Conservation (phyloP, 2,113 vertebrate species). For the Porphyrio hochstetteri region DNA sequence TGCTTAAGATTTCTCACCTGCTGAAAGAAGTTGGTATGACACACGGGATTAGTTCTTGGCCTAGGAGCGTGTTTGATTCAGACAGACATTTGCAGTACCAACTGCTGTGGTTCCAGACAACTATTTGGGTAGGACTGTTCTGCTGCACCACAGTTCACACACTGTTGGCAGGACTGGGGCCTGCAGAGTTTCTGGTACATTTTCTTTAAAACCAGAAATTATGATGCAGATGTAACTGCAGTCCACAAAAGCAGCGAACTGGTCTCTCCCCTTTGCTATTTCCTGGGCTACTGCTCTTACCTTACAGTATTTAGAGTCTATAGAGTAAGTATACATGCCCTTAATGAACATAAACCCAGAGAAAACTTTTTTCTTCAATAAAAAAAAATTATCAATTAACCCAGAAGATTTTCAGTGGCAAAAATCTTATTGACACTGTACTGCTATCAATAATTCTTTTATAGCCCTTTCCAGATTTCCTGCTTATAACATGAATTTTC, state of each 20-base stretch:
- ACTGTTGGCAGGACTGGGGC: background rate
- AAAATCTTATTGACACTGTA: background rate
- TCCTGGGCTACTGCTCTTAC: background rate
- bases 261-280: background rate
- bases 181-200: background rate
- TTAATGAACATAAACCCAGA: background rate
- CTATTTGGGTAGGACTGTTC: background rate
- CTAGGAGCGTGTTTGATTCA: background rate
- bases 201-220: background rate
- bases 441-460: background rate
- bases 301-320: background rate
- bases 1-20: background rate
- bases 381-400: background rate
- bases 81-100: background rate
- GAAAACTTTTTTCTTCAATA: background rate
- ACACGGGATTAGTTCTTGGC: background rate
- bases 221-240: background rate
- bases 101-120: background rate
- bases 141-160: background rate
- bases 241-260: background rate
- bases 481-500: background rate
- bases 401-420: background rate
- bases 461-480: background rate
- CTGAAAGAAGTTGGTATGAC: background rate
- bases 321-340: background rate